phyloP scores from a whole-genome alignment of 2,113 vertebrate species.

The Illadopsis cleaveri region DNA sequence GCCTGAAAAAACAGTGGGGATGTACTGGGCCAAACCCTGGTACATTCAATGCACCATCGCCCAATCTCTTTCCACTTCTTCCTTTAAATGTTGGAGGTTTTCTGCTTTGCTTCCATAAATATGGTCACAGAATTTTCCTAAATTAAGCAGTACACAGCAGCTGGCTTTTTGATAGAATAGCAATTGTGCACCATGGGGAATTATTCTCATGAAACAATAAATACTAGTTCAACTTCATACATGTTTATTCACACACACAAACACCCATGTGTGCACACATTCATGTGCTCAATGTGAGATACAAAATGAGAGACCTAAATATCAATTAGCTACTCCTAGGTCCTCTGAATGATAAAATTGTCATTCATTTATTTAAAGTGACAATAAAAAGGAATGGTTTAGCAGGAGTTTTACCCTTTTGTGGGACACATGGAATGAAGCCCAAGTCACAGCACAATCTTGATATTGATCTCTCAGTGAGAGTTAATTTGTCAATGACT shows the following conservation, averaged over 20 bases:
- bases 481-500: conserved; percentile 68
- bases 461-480: conserved; percentile 54
- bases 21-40: not conserved
- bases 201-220: not conserved
- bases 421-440: conserved; percentile 28
- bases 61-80: not conserved
- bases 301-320: not conserved
- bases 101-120: not conserved
- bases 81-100: not conserved
- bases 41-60: not conserved
- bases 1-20: not conserved
- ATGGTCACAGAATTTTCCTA: not conserved
- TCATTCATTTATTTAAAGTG: conserved; percentile 42
- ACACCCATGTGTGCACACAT: not conserved
- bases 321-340: not conserved
- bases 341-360: conserved; percentile 37
- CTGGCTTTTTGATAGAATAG: not conserved
- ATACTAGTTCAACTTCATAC: not conserved
- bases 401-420: conserved; percentile 28
- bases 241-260: not conserved
- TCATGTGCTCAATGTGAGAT: not conserved
- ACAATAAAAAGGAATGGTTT: conserved; percentile 36
- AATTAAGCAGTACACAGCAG: not conserved
- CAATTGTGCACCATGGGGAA: not conserved
- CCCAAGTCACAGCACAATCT: conserved; percentile 39